Evolutionary conservation across 2,888 invertebrate genomes (phyloP).

Genomic region (Matsumyia berberina): DNA sequence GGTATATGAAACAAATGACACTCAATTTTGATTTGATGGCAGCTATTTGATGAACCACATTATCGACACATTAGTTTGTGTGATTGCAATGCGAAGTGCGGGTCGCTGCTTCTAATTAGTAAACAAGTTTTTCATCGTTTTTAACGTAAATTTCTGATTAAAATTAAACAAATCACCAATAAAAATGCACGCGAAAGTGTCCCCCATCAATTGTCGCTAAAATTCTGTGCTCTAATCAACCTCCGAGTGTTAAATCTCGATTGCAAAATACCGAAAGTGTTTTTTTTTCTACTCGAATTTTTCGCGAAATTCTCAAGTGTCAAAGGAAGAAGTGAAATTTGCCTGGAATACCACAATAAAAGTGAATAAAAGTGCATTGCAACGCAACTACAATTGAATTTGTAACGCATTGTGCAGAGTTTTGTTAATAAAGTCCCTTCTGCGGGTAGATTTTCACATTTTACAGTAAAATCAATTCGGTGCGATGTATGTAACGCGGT

Average conservation of each 20-base stretch:
- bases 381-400: slow-evolving; percentile 25
- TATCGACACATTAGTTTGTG: slow-evolving; percentile 77
- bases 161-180: slow-evolving; percentile 73
- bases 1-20: slow-evolving; percentile 37
- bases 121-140: slow-evolving; percentile 78
- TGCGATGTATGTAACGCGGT: slow-evolving; percentile 80
- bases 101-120: slow-evolving; percentile 78
- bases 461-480: slow-evolving; percentile 80
- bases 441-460: slow-evolving; percentile 66
- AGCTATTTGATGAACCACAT: slow-evolving; percentile 55
- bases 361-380: slow-evolving; percentile 58
- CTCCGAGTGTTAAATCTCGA: slow-evolving; percentile 52
- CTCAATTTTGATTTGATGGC: slow-evolving; percentile 75
- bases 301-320: slow-evolving; percentile 75
- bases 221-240: slow-evolving; percentile 40
- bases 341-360: slow-evolving; percentile 38
- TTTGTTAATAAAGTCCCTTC: slow-evolving; percentile 52
- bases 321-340: slow-evolving; percentile 67
- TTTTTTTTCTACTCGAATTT: slow-evolving; percentile 59
- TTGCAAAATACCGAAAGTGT: slow-evolving; percentile 74
- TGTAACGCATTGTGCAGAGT: slow-evolving; percentile 37
- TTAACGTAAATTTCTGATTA: slow-evolving; percentile 77
- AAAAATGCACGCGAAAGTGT: slow-evolving; percentile 69
- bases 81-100: slow-evolving; percentile 79
- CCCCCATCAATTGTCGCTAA: slow-evolving; percentile 44